phyloP scores from a whole-genome alignment of 1,140 invertebrate genomes.

The Papilio xuthus region DNA sequence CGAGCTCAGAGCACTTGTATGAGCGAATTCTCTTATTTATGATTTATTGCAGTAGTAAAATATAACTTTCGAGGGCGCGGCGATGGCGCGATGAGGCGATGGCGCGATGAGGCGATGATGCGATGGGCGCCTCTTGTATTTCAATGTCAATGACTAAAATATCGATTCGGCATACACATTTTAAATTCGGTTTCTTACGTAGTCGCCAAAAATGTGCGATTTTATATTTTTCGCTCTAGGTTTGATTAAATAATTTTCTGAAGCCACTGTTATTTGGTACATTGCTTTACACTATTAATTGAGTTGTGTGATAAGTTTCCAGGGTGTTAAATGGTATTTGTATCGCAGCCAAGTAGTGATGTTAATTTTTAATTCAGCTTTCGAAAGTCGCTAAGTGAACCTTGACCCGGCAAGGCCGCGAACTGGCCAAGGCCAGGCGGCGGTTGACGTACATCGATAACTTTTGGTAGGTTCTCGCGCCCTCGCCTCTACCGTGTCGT shows the following conservation, averaged over 20 bases:
- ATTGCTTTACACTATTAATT: no score
- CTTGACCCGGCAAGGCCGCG: background rate
- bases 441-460: background rate
- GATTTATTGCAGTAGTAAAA: conserved; percentile 4
- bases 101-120: background rate
- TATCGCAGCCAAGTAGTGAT: background rate
- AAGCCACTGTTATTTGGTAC: no score
- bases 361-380: background rate
- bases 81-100: background rate
- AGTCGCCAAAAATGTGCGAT: background rate
- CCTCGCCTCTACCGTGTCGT: no score
- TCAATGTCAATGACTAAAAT: background rate
- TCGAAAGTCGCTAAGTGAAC: background rate
- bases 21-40: background rate
- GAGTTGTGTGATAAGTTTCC: background rate
- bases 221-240: background rate
- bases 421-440: background rate
- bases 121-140: background rate
- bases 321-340: background rate
- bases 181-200: background rate
- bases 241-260: background rate
- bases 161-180: background rate
- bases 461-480: no score
- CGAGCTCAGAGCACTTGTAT: background rate
- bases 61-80: background rate